phyloP scores from a whole-genome alignment of 2,888 invertebrate species.

The Dolomedes plantarius region DNA sequence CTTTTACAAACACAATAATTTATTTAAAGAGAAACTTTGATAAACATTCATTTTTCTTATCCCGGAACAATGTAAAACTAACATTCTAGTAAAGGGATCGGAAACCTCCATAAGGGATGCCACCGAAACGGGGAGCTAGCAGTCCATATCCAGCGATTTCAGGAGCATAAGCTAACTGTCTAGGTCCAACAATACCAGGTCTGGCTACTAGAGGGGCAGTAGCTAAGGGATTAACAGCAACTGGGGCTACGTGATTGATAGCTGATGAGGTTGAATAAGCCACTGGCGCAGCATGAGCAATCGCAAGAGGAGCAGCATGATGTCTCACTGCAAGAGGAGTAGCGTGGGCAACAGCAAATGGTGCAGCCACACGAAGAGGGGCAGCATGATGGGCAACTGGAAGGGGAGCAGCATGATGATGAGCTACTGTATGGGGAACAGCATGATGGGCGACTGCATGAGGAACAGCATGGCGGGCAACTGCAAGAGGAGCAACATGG shows the following conservation, averaged over 20 bases:
- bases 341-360: not conserved
- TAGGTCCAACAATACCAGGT: not conserved
- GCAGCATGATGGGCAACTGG: no score
- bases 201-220: not conserved
- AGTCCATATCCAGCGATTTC: conserved; percentile 13
- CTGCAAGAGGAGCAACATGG: not conserved
- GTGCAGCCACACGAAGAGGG: not conserved
- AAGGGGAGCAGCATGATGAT: not conserved
- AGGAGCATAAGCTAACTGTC: not conserved
- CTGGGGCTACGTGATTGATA: not conserved
- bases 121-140: not conserved
- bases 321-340: no score
- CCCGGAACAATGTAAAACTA: no score
- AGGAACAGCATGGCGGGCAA: not conserved
- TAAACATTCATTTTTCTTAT: no score
- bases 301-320: not conserved
- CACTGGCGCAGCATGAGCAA: not conserved
- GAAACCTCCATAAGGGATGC: not conserved
- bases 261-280: not conserved
- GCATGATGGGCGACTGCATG: no score
- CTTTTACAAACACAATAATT: no score
- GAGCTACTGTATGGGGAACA: not conserved
- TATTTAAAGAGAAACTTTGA: no score
- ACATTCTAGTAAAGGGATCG: not conserved
- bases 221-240: not conserved